phyloP scores from a whole-genome alignment of 2,888 invertebrate genomes.

The Molorchus minor region DNA sequence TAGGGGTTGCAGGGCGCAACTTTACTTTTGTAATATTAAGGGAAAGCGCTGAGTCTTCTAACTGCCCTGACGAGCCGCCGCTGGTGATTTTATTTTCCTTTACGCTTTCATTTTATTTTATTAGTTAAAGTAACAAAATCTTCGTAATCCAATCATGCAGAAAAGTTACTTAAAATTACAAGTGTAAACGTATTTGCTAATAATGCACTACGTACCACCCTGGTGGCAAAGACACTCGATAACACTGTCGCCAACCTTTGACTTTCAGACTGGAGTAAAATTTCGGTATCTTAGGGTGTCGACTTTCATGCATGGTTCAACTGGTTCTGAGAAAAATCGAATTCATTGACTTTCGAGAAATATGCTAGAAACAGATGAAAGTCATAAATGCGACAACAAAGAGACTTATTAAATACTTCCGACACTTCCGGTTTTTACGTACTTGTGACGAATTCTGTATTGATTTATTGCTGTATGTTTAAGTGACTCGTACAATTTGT shows the following conservation, averaged over 20 bases:
- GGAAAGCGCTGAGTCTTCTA: too few species aligned
- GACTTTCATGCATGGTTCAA: constrained; percentile 27
- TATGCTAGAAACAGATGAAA: constrained; percentile 36
- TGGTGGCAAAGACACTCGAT: constrained; percentile 39
- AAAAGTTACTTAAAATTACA: constrained; percentile 21
- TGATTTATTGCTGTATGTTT: constrained; percentile 10
- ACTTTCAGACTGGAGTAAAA: constrained; percentile 27
- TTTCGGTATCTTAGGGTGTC: constrained; percentile 22
- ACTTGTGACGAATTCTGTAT: constrained; percentile 19
- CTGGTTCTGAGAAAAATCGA: constrained; percentile 30
- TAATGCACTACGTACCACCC: constrained; percentile 34
- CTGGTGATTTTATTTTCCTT: too few species aligned
- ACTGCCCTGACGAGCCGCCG: too few species aligned
- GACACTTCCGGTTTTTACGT: constrained; percentile 33
- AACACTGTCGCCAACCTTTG: constrained; percentile 39
- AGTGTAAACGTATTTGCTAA: constrained; percentile 21
- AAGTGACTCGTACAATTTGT: too few species aligned
- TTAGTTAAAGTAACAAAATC: constrained; percentile 21
- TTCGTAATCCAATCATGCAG: constrained; percentile 21
- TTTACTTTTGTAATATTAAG: too few species aligned
- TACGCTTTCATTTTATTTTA: too few species aligned
- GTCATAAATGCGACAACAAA: constrained; percentile 36
- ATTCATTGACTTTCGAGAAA: constrained; percentile 29
- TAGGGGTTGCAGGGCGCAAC: too few species aligned
- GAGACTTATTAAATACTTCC: constrained; percentile 37